Percentiles rank a stretch among this genome's conserved stretches.
Evolutionary conservation across 2,797 vertebrate species (phyloP).

Genomic region (Brachyrhaphis roseni): DNA sequence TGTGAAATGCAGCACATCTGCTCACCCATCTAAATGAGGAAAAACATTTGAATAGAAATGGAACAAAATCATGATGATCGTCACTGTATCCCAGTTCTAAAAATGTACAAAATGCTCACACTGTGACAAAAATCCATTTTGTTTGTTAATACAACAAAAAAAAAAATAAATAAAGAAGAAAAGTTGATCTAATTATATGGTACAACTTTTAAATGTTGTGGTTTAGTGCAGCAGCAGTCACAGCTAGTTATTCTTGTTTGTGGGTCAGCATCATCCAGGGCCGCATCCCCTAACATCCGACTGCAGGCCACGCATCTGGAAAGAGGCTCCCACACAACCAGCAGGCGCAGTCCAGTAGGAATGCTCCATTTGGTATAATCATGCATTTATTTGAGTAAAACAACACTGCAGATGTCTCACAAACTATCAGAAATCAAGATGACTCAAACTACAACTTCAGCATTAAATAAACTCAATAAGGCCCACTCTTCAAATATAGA

Average conservation of each 20-base stretch:
- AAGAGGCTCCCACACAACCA: conserved; percentile 21
- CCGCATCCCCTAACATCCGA: conserved; percentile 61
- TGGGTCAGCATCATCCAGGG: conserved; percentile 69
- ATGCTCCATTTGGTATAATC: background rate
- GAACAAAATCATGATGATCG: background rate
- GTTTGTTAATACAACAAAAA: background rate
- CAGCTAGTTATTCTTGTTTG: conserved; percentile 58
- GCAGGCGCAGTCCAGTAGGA: conserved; percentile 19
- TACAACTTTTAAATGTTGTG: conserved; percentile 38
- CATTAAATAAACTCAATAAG: background rate
- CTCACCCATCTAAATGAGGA: conserved; percentile 49
- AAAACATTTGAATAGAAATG: background rate
- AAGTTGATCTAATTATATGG: background rate
- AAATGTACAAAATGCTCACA: background rate
- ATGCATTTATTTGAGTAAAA: background rate
- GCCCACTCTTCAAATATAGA: background rate
- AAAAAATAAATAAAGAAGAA: background rate
- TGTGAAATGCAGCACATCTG: conserved; percentile 55
- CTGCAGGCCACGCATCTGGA: conserved; percentile 58
- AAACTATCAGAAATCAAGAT: background rate
- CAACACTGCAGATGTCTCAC: background rate
- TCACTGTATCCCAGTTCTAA: background rate
- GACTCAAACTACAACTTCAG: background rate
- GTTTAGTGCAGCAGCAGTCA: conserved; percentile 67
- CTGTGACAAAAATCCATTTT: background rate